Evolutionary conservation across 92 coral and sea anemone species (phyloP), one percentile per base, ranked within the genome.

Genomic region (Siderastrea siderea): DNA sequence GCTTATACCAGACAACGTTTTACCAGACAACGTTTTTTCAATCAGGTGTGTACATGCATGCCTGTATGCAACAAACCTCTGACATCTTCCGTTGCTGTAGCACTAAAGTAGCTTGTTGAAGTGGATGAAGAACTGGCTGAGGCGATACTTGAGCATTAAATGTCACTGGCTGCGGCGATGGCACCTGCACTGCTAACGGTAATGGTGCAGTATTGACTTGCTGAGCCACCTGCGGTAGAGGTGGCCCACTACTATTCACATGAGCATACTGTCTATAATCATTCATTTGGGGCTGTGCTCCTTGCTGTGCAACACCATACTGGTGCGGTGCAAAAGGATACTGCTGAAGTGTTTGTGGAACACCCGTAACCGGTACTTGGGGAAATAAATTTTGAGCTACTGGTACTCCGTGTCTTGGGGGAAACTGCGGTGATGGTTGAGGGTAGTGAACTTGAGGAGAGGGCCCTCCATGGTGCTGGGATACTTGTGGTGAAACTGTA

Each of bases 51-150:
- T 26, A 26, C 38, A 0, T 43, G 4, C 5, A 14, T 61, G 19
- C 45, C 5, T 68, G 9, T 0, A 68, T 48, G 47, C 11, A 1
- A 80, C 89, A 65, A 80, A 96, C 98, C 95, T 95, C 97, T 47
- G 97, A 87, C 61, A 94, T 74, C 85, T 94, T 80, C 74, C 93
- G 81, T 76, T 94, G 96, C 71, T 96, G 99, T 44, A 95, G 99
- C 67, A 94, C 85, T 72, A 98, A 93, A 43, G 99, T 98, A 53
- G 99, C 99, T 88, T 98, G 98, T 74, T 98, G 99, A 73, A 98
- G 76, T 3, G 99, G 99, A 78, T 98, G 99, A 84, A 98, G 98
- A 63, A 87, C 98, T 26, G 97, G 96, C 72, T 93, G 96, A 13
- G 94, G 84, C 47, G 90, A 83, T 50, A 85, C 91, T 79, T 91